These are phyloP conservation scores for Ceratosolen fusciceps DNA, from an alignment of 1,140 invertebrate genomes.

Conservation along the genomic window DNA sequence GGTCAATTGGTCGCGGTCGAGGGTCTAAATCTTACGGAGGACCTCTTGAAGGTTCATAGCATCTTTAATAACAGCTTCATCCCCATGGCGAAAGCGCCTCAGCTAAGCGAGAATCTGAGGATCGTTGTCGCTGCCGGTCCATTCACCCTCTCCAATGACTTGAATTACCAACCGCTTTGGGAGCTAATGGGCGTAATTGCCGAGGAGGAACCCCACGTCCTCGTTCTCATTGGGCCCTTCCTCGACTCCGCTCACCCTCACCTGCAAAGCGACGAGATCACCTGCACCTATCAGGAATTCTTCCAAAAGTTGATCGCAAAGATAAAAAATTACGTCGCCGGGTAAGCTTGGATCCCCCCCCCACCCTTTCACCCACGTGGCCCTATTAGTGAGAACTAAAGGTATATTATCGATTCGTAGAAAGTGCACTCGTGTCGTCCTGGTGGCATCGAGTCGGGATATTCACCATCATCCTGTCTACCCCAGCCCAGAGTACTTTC, in stretches of 20 bases:
- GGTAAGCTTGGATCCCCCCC: conserved; percentile 60
- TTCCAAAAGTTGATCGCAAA: conserved; percentile 80
- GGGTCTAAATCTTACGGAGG: conserved; percentile 80
- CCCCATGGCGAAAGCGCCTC: conserved; percentile 53
- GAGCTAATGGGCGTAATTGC: conserved; percentile 81
- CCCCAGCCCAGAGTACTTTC: conserved; percentile 82
- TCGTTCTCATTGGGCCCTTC: conserved; percentile 88
- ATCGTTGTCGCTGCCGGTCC: conserved; percentile 87
- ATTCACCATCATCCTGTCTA: conserved; percentile 83
- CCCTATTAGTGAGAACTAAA: neutral
- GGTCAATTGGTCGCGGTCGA: conserved; percentile 86
- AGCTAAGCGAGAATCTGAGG: conserved; percentile 70
- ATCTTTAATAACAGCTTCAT: conserved; percentile 73
- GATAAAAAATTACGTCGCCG: conserved; percentile 73
- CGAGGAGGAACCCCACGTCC: conserved; percentile 82
- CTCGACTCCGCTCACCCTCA: conserved; percentile 79
- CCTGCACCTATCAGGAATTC: conserved; percentile 78
- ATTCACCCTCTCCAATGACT: conserved; percentile 82
- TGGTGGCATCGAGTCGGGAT: conserved; percentile 84
- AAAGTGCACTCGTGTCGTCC: conserved; percentile 77
- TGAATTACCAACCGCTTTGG: conserved; percentile 85
- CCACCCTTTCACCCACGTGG: neutral
- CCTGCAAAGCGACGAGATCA: conserved; percentile 68
- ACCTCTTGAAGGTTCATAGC: conserved; percentile 78
- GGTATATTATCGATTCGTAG: conserved; percentile 66